Evolutionary conservation across 2,888 invertebrate species (phyloP).

Genomic region (Agrotis segetum): DNA sequence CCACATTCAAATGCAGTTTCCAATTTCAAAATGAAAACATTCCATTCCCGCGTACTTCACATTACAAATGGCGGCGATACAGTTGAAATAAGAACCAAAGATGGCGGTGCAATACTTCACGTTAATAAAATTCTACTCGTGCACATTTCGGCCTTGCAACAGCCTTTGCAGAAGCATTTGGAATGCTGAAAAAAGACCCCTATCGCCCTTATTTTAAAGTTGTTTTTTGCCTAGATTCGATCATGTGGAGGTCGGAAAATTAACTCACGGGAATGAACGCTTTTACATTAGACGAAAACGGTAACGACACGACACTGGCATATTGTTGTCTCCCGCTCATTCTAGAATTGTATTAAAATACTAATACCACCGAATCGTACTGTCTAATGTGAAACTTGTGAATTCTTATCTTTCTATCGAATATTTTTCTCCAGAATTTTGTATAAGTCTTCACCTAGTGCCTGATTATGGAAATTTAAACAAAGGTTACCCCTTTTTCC

Average conservation of each 20-base stretch:
- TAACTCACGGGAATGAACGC: not conserved
- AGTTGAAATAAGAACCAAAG: conserved; percentile 33
- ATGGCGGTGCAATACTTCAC: conserved; percentile 17
- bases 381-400: no score
- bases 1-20: conserved; percentile 14
- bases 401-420: no score
- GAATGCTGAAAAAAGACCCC: conserved; percentile 2
- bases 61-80: conserved; percentile 42
- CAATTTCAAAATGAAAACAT: conserved; percentile 35
- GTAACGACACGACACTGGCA: no score
- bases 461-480: not conserved
- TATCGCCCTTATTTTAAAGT: not conserved
- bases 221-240: no score
- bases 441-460: not conserved
- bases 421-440: not conserved
- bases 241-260: not conserved
- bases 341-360: no score
- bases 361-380: no score
- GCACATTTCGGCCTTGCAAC: conserved; percentile 18
- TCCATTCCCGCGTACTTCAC: conserved; percentile 32
- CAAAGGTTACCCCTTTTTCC: not conserved
- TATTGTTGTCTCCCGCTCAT: no score
- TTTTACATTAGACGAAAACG: no score
- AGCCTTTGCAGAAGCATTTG: conserved; percentile 19
- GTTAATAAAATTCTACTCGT: conserved; percentile 3